These are phyloP conservation scores for Atherinomorus stipes DNA, from an alignment of 2,113 vertebrate species.

Conservation along the genomic window DNA sequence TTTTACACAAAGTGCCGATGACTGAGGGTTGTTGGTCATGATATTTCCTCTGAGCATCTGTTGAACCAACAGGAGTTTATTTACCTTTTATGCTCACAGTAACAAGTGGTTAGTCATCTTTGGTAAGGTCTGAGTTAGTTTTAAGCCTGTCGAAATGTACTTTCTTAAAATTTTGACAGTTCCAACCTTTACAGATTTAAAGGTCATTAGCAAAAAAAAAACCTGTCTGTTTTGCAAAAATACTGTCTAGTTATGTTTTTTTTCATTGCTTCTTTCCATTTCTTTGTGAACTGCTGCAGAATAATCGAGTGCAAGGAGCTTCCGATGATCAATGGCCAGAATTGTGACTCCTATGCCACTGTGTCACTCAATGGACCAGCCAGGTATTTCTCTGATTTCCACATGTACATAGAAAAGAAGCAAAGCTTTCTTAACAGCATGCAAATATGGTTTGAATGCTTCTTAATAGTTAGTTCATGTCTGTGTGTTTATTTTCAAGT, in stretches of 20 bases:
- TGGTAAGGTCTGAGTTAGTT: conserved; percentile 23
- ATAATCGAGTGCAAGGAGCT: conserved; percentile 96
- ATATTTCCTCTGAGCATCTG: conserved; percentile 26
- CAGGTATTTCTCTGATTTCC: conserved; percentile 83
- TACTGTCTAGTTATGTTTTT: neutral
- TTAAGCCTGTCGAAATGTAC: conserved; percentile 1
- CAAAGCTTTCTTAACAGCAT: neutral
- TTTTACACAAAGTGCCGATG: neutral
- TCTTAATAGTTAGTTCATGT: neutral
- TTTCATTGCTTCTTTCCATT: conserved; percentile 6
- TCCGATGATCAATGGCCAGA: conserved; percentile 95
- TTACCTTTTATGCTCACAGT: conserved; percentile 31
- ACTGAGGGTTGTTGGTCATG: conserved; percentile 1
- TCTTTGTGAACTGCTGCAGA: conserved; percentile 75
- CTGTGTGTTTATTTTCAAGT: neutral
- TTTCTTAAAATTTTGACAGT: neutral
- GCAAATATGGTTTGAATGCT: neutral
- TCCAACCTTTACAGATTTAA: too few species aligned
- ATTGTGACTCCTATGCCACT: conserved; percentile 95
- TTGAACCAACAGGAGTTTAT: conserved; percentile 54
- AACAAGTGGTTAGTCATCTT: conserved; percentile 12
- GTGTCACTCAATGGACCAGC: conserved; percentile 94
- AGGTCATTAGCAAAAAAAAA: too few species aligned
- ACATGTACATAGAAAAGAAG: neutral
- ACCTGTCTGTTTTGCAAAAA: too few species aligned